phyloP scores from a whole-genome alignment of 2,888 invertebrate genomes.

The Rotaria magnacalcarata region DNA sequence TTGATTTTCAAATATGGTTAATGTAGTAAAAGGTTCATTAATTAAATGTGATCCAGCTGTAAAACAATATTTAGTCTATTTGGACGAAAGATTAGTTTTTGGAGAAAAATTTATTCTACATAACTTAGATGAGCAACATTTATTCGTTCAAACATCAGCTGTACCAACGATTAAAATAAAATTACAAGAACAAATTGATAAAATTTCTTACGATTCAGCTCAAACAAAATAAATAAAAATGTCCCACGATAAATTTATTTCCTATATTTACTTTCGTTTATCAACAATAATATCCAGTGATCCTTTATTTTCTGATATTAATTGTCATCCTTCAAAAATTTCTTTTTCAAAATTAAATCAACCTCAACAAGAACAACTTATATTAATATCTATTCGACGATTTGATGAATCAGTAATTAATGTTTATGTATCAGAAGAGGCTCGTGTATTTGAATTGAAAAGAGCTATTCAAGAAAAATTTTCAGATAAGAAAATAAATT shows the following conservation, averaged over 20 bases:
- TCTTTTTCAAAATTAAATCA: not conserved
- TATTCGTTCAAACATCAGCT: constrained; percentile 35
- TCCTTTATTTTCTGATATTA: not conserved
- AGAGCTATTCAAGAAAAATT: not conserved
- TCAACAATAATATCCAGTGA: not conserved
- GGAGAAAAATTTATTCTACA: constrained; percentile 37
- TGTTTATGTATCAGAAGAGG: not conserved
- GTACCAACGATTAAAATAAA: not conserved
- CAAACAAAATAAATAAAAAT: constrained; percentile 11
- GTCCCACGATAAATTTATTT: not conserved
- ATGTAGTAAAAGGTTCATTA: constrained; percentile 39
- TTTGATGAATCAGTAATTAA: not conserved
- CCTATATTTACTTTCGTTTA: not conserved
- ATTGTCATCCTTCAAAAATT: not conserved
- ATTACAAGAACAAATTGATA: constrained; percentile 31
- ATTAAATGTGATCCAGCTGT: constrained; percentile 41
- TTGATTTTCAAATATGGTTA: constrained; percentile 32
- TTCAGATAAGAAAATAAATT: not conserved
- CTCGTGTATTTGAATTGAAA: constrained; percentile 18
- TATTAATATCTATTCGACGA: not conserved
- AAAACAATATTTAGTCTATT: constrained; percentile 38
- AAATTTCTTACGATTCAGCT: constrained; percentile 23
- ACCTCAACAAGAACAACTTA: not conserved
- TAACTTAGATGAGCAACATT: constrained; percentile 33
- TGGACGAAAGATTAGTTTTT: not conserved